Conservation (phyloP, 2,797 vertebrate species). For the Macropodus opercularis region DNA sequence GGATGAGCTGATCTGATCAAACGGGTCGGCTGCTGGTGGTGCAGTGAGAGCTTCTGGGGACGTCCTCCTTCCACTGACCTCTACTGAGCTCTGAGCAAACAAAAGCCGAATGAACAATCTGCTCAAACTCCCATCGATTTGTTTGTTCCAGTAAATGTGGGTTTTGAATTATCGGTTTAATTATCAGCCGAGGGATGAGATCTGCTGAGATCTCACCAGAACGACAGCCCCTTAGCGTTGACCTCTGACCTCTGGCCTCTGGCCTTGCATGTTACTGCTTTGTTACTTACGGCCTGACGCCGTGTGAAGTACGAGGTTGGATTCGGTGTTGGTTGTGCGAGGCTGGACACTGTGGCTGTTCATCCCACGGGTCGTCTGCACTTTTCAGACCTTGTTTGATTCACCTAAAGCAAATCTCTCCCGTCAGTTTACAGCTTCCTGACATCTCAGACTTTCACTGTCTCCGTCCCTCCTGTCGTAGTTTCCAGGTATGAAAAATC, state of each 20-base stretch:
- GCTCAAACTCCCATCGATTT: conserved; percentile 22
- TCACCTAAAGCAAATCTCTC: conserved; percentile 4
- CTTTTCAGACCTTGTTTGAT: not conserved
- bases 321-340: conserved; percentile 26
- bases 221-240: no score
- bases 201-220: no score
- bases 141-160: conserved; percentile 33
- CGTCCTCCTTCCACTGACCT: no score
- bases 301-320: no score
- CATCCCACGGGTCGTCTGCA: not conserved
- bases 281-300: no score
- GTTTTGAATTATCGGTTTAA: no score
- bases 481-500: conserved; percentile 19
- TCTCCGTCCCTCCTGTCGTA: conserved; percentile 3
- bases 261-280: no score
- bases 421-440: not conserved
- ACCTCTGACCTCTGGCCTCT: no score
- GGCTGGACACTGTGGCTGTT: conserved; percentile 19
- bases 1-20: no score
- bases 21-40: no score
- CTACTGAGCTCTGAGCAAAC: conserved; percentile 1
- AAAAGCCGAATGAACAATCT: conserved; percentile 21
- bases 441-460: not conserved
- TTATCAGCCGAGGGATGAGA: no score
- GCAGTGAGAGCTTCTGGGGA: no score